phyloP scores from a whole-genome alignment of 2,113 vertebrate genomes.

The Mobula birostris region DNA sequence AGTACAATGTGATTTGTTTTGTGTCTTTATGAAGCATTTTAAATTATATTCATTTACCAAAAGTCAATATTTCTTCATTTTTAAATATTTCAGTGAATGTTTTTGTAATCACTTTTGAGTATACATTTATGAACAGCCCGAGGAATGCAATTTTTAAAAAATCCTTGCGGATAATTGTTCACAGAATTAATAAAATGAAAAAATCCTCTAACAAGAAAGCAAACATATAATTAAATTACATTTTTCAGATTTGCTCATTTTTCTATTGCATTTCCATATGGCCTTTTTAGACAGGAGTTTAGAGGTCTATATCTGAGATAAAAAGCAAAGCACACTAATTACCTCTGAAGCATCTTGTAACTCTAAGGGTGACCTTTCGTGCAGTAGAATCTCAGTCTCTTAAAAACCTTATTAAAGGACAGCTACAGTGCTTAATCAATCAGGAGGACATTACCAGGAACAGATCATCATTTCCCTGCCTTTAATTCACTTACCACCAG shows the following conservation, averaged over 20 bases:
- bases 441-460: slow-evolving; percentile 16
- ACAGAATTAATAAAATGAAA: slow-evolving; percentile 20
- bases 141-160: slow-evolving; percentile 16
- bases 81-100: slow-evolving; percentile 17
- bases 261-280: background rate
- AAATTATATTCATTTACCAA: slow-evolving; percentile 14
- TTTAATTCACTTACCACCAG: slow-evolving; percentile 21
- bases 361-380: slow-evolving; percentile 15
- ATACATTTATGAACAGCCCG: background rate
- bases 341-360: slow-evolving; percentile 21
- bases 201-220: slow-evolving; percentile 27
- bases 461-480: background rate
- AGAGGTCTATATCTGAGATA: slow-evolving; percentile 29
- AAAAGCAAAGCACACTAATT: slow-evolving; percentile 35
- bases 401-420: slow-evolving; percentile 37
- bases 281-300: slow-evolving; percentile 16
- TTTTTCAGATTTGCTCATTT: slow-evolving; percentile 19
- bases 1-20: background rate
- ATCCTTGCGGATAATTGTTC: background rate
- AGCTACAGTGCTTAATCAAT: slow-evolving; percentile 15
- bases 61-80: slow-evolving; percentile 1
- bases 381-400: slow-evolving; percentile 18
- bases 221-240: slow-evolving; percentile 26
- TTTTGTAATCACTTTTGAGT: too few relatives aligned
- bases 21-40: background rate